These are phyloP conservation scores for Xerus rutilus DNA, from an alignment of 2,797 vertebrate species.

Conservation along the genomic window DNA sequence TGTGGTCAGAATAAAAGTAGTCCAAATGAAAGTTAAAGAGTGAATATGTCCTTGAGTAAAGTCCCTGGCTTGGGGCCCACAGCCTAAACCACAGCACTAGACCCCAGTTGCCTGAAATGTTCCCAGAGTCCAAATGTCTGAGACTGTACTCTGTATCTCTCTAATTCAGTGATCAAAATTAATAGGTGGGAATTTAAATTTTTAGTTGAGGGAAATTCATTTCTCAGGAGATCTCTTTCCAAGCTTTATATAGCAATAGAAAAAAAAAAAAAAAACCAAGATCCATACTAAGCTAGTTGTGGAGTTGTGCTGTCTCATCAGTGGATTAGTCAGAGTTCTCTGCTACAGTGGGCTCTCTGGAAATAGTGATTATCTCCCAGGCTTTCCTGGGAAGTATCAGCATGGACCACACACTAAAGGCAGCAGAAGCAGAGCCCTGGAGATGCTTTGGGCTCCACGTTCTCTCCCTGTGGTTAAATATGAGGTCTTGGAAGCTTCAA, in stretches of 20 bases:
- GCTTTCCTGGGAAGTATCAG: background rate
- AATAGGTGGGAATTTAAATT: slow-evolving; percentile 18
- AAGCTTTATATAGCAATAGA: background rate
- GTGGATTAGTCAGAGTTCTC: background rate
- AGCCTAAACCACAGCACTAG: background rate
- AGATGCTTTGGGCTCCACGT: background rate
- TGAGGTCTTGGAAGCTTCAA: background rate
- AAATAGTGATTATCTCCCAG: background rate
- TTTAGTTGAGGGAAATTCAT: slow-evolving; percentile 4
- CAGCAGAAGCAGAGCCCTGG: background rate
- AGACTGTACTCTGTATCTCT: background rate
- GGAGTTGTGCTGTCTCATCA: background rate
- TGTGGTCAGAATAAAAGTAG: background rate
- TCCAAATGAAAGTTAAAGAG: background rate
- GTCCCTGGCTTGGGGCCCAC: background rate
- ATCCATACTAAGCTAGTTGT: background rate
- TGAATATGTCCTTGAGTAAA: background rate
- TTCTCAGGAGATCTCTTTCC: slow-evolving; percentile 20
- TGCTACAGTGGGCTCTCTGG: background rate
- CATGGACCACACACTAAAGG: background rate
- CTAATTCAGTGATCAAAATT: background rate
- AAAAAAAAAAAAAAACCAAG: background rate
- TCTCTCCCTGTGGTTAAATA: background rate
- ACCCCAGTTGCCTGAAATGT: background rate
- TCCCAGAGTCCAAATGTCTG: background rate